Base-by-base conservation (phyloP, 2,888 invertebrate genomes). In the Catocala nupta region DNA sequence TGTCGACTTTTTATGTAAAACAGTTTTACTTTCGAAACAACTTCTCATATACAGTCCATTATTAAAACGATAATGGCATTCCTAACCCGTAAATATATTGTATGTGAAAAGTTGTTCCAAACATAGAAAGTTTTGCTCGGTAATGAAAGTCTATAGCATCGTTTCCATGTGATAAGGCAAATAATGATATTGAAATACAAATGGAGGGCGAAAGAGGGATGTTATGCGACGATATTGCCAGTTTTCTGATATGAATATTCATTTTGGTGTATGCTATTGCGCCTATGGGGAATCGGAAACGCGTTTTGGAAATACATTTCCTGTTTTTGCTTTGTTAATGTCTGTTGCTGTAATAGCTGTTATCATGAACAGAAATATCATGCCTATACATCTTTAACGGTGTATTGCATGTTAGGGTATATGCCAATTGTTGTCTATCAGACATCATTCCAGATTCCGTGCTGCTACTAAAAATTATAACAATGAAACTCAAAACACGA, bases 171-270 rank as follows among this genome's bases (percentile, higher is more conserved):
- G n/a, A 44, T 54, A 53, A 47, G 8, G 42, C 25, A 61, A 63
- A 64, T 65, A 63, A 57, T 52, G 48, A 39, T 70, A 54, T 60
- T 62, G 50, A 64, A 59, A 63, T 33, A 54, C 56, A 60, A 63
- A 73, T 55, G 53, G 61, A 48, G 55, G 68, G 68, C 43, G 53
- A 55, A 59, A 60, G 59, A 55, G 45, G 5, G 53, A 57, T 57
- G 39, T 43, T 57, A 42, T 34, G 34, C 52, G 53, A 16, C 16
- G 25, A 33, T 63, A 65, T 65, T 71, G 55, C 43, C 52, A 11
- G 52, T 54, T 68, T 60, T 58, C 52, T 56, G 39, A 58, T 56
- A 57, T 63, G 53, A 63, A 66, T 69, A 64, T 71, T 56, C 53
- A 63, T 73, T 65, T 64, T 16, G 45, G 51, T 51, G 54, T 64